Percentiles rank a stretch among this genome's conserved stretches.
These are phyloP conservation scores for Sterrhoptilus dennistouni DNA, from an alignment of 2,113 vertebrate species.

Conservation along the genomic window DNA sequence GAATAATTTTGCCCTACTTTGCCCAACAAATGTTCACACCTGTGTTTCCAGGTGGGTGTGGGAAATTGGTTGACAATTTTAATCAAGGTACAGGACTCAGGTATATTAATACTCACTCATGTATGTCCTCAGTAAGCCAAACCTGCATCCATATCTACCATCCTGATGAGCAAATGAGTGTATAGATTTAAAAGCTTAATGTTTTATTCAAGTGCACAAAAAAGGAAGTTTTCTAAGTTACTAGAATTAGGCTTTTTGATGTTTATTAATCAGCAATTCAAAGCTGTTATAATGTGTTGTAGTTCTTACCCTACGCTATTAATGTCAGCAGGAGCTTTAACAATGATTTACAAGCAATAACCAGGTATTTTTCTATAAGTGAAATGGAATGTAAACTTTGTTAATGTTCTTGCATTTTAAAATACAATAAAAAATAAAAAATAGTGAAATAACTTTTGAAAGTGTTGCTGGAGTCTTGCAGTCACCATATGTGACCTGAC, in stretches of 20 bases:
- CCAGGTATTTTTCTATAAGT: background rate
- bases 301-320: background rate
- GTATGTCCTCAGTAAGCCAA: background rate
- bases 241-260: background rate
- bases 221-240: background rate
- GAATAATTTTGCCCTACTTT: background rate
- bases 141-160: background rate
- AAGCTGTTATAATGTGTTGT: background rate
- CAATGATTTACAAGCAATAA: background rate
- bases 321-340: background rate
- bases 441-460: background rate
- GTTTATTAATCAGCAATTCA: background rate
- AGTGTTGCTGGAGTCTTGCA: background rate
- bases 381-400: background rate
- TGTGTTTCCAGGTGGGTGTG: background rate
- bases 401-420: background rate
- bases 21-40: background rate
- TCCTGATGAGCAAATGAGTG: background rate
- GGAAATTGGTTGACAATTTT: background rate
- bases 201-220: background rate
- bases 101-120: background rate
- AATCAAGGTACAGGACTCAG: background rate
- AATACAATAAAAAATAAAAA: background rate
- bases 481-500: background rate
- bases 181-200: background rate